These are phyloP conservation scores for Sturnira hondurensis DNA, from an alignment of 2,113 vertebrate species.

Conservation along the genomic window DNA sequence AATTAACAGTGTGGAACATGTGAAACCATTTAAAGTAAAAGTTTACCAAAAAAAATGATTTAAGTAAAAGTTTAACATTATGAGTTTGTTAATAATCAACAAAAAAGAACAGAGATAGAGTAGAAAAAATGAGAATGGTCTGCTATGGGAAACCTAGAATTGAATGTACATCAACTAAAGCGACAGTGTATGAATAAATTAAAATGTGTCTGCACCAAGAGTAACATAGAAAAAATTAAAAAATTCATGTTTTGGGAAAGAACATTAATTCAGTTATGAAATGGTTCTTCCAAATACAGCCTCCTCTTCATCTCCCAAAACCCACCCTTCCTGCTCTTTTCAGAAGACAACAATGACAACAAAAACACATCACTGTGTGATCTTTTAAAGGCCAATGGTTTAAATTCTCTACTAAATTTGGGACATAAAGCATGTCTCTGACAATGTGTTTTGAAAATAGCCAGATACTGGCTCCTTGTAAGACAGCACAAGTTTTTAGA, in stretches of 20 bases:
- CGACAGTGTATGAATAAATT: background rate
- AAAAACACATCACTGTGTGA: background rate
- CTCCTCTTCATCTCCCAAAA: background rate
- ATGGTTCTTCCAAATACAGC: background rate
- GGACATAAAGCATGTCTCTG: background rate
- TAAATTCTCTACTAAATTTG: background rate
- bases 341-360: background rate
- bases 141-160: background rate
- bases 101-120: background rate
- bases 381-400: background rate
- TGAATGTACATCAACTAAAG: background rate
- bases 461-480: background rate
- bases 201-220: background rate
- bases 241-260: background rate
- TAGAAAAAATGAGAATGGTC: background rate
- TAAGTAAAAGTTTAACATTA: conserved; percentile 51
- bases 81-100: conserved; percentile 15
- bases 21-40: conserved; percentile 39
- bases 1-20: conserved; percentile 19
- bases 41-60: background rate
- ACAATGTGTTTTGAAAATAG: background rate
- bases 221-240: background rate
- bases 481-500: background rate
- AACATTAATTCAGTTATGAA: background rate
- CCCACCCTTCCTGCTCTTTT: background rate